Base-by-base conservation (phyloP, 2,113 vertebrate genomes). In the Setophaga kirtlandii region DNA sequence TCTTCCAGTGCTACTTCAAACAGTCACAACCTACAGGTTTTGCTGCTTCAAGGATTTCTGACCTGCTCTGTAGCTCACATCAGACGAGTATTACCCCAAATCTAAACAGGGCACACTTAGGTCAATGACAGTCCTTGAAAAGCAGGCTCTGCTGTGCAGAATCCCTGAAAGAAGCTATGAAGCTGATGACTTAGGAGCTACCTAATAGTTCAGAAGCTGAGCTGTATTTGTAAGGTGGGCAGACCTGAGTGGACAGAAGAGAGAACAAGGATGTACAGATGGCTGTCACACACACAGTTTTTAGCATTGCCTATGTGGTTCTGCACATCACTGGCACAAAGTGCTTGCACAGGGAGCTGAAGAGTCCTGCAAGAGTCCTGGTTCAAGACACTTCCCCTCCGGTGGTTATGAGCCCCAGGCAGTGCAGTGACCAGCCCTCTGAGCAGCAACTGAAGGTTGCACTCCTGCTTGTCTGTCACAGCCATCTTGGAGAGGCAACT, bases 391-490 rank as follows among this genome's bases (percentile, higher is more conserved):
- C 31, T 41, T 21, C 4, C 1, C 20, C 15, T 37, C 20, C 0
- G 0, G 18, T 6, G 6, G 33, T 30, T 70, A 27, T 2, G 1
- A 87, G 49, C 7, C 25, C 17, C 56, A 41, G 4, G 5, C 18
- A 65, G 17, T 1, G 14, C 33, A 56, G 30, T 8, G 28, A 10
- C 85, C 58, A 55, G 13, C 16, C 71, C 71, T 46, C 70, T 17
- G 17, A 89, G 71, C 42, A 73, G 55, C 2, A 1, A 7, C 0
- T 60, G 44, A 68, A 73, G 85, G 89, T 35, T 69, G 27, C 24
- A 18, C 28, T 58, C 52, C n/a, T 10, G 11, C 47, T 30, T 83
- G 47, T 35, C 24, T 52, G 46, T 30, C 87, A 44, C 39, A 52
- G 24, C 39, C 31, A 30, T 12, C 39, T 27, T 71, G 47, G 46